These are phyloP conservation scores for Diadumene lineata DNA, from an alignment of 92 coral and sea anemone species.

Conservation along the genomic window DNA sequence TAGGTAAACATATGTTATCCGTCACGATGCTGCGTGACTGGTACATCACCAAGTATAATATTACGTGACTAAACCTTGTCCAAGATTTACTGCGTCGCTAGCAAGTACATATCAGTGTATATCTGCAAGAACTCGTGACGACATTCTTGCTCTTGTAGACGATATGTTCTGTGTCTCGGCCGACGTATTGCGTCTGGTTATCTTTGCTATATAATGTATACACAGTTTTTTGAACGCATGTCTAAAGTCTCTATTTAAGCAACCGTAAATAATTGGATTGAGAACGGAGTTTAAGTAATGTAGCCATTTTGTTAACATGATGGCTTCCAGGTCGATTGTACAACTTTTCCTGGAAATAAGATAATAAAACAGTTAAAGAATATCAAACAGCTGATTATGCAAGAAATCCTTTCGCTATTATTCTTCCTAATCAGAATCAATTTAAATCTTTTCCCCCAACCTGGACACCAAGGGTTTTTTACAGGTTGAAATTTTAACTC, in stretches of 20 bases:
- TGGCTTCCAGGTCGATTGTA: slow-evolving; percentile 40
- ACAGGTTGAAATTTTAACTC: too few relatives aligned
- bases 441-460: too few relatives aligned
- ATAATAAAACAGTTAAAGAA: too few relatives aligned
- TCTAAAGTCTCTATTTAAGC: slow-evolving; percentile 72
- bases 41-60: too few relatives aligned
- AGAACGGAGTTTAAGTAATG: slow-evolving; percentile 73
- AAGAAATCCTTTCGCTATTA: too few relatives aligned
- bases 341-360: background rate
- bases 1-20: too few relatives aligned
- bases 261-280: slow-evolving; percentile 76
- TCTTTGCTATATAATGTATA: background rate
- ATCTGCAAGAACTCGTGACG: slow-evolving; percentile 21
- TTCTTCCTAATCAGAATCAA: too few relatives aligned
- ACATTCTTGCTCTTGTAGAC: slow-evolving; percentile 8
- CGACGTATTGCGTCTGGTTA: background rate
- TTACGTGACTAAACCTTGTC: background rate
- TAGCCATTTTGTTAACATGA: slow-evolving; percentile 76
- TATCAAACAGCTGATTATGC: too few relatives aligned
- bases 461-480: too few relatives aligned
- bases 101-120: too few relatives aligned
- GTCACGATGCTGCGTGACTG: too few relatives aligned
- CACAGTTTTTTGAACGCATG: slow-evolving; percentile 64
- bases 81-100: too few relatives aligned
- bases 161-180: background rate